Percentiles rank a stretch among this genome's conserved stretches.
phyloP scores from a whole-genome alignment of 2,113 vertebrate genomes.

The Pangasianodon hypophthalmus region DNA sequence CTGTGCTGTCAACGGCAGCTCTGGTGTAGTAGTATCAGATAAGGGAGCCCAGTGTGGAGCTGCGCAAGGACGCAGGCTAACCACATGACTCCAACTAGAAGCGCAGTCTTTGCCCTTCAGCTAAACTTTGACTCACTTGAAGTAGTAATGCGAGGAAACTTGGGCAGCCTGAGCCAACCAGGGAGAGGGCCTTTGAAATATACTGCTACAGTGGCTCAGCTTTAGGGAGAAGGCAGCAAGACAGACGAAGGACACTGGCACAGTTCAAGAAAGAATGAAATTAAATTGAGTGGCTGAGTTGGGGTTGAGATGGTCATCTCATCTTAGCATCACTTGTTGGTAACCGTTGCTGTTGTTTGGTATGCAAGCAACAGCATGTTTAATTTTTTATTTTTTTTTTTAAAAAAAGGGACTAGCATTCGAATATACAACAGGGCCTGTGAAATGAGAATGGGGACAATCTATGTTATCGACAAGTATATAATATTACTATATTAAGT shows the following conservation, averaged over 20 bases:
- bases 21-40: conserved; percentile 96
- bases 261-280: background rate
- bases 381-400: background rate
- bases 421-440: background rate
- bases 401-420: background rate
- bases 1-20: conserved; percentile 95
- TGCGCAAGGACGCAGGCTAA: conserved; percentile 81
- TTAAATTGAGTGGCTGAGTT: background rate
- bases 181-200: conserved; percentile 16
- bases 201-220: background rate
- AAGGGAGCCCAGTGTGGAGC: conserved; percentile 73
- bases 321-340: background rate
- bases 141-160: conserved; percentile 38
- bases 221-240: background rate
- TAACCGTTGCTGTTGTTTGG: background rate
- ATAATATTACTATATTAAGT: background rate
- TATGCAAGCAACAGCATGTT: background rate
- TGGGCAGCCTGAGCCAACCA: conserved; percentile 45
- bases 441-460: background rate
- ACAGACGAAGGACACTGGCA: background rate
- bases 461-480: background rate
- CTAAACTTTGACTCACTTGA: conserved; percentile 93
- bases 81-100: conserved; percentile 87
- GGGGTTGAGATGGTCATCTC: background rate
- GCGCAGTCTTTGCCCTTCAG: conserved; percentile 86